These are phyloP conservation scores for Yponomeuta malinellus DNA, from an alignment of 2,888 invertebrate genomes.

Conservation along the genomic window DNA sequence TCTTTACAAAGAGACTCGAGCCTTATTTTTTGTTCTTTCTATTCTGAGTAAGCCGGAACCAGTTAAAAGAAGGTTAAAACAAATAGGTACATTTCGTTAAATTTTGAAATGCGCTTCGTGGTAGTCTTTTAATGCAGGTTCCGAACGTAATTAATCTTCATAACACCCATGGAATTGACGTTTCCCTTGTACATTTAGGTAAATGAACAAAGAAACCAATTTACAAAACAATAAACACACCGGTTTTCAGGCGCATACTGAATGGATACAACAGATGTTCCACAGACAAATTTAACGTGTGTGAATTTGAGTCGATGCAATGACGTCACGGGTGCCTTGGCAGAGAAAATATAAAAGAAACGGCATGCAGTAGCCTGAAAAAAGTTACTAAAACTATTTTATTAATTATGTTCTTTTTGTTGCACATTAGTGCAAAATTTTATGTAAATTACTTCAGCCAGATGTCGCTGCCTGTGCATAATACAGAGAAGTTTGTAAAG, in stretches of 20 bases:
- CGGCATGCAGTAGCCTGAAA: neutral
- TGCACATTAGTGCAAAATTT: no score
- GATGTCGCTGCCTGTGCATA: no score
- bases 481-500: no score
- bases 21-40: no score
- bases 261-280: neutral
- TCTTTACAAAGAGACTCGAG: no score
- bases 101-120: no score
- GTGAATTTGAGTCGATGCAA: neutral
- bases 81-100: no score
- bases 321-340: neutral
- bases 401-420: no score
- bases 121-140: neutral
- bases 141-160: neutral
- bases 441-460: no score
- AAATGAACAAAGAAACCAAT: conserved; percentile 8
- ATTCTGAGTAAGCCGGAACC: no score
- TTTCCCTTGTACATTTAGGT: neutral
- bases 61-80: no score
- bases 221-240: conserved; percentile 11
- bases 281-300: neutral
- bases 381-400: neutral
- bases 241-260: neutral
- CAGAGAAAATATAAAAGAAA: neutral
- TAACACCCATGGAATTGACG: neutral